phyloP scores from a whole-genome alignment of 2,797 vertebrate species.

The Thripadectes ignobilis region DNA sequence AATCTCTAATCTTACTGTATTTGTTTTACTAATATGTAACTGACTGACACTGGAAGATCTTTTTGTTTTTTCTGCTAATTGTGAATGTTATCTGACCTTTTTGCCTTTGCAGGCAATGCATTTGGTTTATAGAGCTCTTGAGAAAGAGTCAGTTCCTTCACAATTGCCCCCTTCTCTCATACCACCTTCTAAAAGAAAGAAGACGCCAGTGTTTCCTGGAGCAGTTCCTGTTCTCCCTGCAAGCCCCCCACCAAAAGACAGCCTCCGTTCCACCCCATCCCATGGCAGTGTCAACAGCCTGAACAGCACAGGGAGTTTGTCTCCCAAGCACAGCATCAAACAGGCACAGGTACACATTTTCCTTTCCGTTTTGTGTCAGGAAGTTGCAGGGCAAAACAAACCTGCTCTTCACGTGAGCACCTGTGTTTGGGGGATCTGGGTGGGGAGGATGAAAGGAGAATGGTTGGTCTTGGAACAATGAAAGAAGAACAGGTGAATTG shows the following conservation, averaged over 20 bases:
- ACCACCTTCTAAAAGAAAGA: slow-evolving; percentile 94
- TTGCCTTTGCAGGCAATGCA: slow-evolving; percentile 90
- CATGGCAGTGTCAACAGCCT: slow-evolving; percentile 94
- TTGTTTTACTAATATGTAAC: background rate
- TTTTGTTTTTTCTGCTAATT: background rate
- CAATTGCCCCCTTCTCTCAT: slow-evolving; percentile 88
- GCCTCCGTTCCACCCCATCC: slow-evolving; percentile 92
- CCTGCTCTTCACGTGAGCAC: accelerated
- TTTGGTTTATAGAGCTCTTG: slow-evolving; percentile 95
- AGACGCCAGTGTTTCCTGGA: slow-evolving; percentile 80
- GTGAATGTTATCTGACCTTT: background rate
- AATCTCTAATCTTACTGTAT: background rate
- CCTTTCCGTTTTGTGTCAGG: background rate
- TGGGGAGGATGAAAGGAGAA: background rate
- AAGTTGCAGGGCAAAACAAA: background rate
- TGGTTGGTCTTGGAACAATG: background rate
- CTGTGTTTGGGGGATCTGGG: background rate
- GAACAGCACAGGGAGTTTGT: slow-evolving; percentile 92
- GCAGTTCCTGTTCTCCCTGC: slow-evolving; percentile 87
- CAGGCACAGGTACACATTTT: slow-evolving; percentile 80
- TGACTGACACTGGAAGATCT: background rate
- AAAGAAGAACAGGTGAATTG: background rate
- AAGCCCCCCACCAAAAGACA: slow-evolving; percentile 93
- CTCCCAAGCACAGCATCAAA: slow-evolving; percentile 93
- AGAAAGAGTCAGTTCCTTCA: slow-evolving; percentile 94